Evolutionary conservation across 2,888 invertebrate genomes (phyloP).

Genomic region (Macrophya alboannulata): DNA sequence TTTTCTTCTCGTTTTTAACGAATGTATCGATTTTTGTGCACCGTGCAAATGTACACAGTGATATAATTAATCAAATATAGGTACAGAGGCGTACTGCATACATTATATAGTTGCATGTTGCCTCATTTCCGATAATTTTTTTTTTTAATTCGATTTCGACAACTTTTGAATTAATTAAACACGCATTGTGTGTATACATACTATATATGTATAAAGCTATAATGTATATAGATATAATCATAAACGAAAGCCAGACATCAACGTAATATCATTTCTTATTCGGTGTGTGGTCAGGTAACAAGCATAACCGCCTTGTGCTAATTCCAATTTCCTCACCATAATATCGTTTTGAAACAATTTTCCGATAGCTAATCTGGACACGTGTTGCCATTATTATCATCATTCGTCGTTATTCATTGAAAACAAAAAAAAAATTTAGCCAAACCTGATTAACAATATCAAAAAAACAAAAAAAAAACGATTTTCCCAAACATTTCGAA

Average conservation of each 20-base stretch:
- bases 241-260: constrained; percentile 24
- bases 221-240: not conserved
- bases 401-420: not conserved
- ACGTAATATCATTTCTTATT: constrained; percentile 26
- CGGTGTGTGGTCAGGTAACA: constrained; percentile 62
- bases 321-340: constrained; percentile 61
- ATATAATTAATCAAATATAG: not conserved
- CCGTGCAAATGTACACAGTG: not conserved
- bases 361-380: not conserved
- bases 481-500: not conserved
- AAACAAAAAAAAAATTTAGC: not conserved
- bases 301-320: constrained; percentile 73
- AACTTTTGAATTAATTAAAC: not conserved
- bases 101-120: not conserved
- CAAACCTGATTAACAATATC: not conserved
- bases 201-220: not conserved
- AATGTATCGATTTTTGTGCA: not conserved
- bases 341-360: constrained; percentile 9
- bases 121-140: constrained; percentile 31
- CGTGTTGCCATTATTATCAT: not conserved
- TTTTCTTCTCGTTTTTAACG: not conserved
- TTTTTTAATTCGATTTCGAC: constrained; percentile 10
- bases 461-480: no score
- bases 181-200: not conserved
- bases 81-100: not conserved